phyloP scores from a whole-genome alignment of 2,888 invertebrate genomes.

The Stratiomys singularior region DNA sequence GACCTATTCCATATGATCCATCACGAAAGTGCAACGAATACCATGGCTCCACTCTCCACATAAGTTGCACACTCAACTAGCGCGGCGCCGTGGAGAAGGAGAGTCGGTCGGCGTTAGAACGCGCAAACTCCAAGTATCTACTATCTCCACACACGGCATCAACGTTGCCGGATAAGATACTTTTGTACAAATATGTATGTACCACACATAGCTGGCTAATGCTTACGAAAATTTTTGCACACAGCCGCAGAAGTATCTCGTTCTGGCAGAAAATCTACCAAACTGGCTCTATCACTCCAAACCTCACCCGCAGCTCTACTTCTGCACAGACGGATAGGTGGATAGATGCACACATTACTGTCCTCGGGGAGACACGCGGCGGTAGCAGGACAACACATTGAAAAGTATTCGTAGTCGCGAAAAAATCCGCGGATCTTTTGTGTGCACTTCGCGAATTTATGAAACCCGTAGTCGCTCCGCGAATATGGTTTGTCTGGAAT shows the following conservation, averaged over 20 bases:
- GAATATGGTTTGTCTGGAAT: conserved; percentile 21
- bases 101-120: conserved; percentile 17
- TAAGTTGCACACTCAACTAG: neutral
- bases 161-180: conserved; percentile 19
- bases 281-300: neutral
- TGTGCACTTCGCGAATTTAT: neutral
- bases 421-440: conserved; percentile 40
- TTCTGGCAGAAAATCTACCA: neutral
- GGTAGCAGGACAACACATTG: neutral
- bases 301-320: neutral
- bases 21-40: conserved; percentile 23
- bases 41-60: neutral
- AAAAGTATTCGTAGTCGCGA: conserved; percentile 16
- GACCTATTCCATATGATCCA: conserved; percentile 16
- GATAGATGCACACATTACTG: neutral
- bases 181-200: neutral
- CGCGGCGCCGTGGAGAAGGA: neutral
- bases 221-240: conserved; percentile 13
- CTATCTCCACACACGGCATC: conserved; percentile 19
- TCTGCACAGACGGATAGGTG: neutral
- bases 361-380: neutral
- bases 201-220: neutral
- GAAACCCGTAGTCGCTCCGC: neutral
- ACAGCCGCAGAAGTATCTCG: conserved; percentile 30
- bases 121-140: conserved; percentile 40